Conservation (phyloP, 1,140 invertebrate genomes). For the Drosophila kohkoa region DNA sequence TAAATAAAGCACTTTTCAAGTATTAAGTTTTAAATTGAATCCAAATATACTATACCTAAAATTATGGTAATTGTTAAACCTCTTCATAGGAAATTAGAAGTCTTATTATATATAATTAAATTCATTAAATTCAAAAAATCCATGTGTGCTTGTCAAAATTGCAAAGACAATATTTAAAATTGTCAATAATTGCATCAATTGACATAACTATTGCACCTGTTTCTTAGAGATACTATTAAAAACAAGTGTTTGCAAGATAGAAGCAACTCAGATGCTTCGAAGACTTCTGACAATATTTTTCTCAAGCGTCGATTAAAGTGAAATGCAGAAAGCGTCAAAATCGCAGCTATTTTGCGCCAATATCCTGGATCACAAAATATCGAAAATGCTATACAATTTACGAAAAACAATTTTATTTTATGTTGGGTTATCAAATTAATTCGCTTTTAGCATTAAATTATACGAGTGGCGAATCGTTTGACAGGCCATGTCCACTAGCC, state of each 20-base stretch:
- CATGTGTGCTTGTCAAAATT: no score
- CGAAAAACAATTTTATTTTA: slow-evolving; percentile 28
- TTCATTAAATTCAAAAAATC: no score
- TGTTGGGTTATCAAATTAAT: slow-evolving; percentile 46
- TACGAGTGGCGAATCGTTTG: slow-evolving; percentile 23
- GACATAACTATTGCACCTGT: no score
- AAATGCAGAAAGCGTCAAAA: slow-evolving; percentile 18
- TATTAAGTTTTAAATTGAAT: no score
- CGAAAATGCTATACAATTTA: slow-evolving; percentile 38
- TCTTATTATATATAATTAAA: no score
- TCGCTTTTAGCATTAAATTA: slow-evolving; percentile 34
- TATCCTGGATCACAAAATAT: slow-evolving; percentile 20
- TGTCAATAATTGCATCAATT: no score
- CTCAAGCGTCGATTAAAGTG: background rate
- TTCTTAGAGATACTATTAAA: background rate
- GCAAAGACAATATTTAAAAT: no score
- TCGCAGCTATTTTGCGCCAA: slow-evolving; percentile 9
- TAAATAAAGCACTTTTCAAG: no score
- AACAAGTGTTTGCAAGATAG: background rate
- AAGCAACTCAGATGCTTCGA: background rate
- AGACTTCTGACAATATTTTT: background rate
- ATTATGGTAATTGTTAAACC: no score
- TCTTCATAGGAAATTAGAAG: no score
- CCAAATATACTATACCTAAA: no score
- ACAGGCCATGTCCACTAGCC: slow-evolving; percentile 16